A percentile compares a stretch with the other conserved stretches of the same genome.
Conservation (phyloP, 2,888 invertebrate species). For the Phalangium opilio region DNA sequence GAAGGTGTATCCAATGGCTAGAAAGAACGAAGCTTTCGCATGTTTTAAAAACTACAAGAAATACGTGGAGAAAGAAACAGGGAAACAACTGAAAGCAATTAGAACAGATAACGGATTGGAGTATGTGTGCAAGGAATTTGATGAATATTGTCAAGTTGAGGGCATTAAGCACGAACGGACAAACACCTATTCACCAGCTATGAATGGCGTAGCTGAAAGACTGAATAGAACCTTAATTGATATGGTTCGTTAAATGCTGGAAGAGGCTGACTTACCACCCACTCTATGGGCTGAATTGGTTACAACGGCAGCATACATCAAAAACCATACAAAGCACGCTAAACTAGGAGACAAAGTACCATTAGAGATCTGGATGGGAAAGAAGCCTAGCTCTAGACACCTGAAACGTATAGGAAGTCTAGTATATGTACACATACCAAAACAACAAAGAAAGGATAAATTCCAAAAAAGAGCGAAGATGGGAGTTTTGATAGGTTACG, state of each 20-base stretch:
- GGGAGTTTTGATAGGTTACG: too few species aligned
- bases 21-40: conserved; percentile 2
- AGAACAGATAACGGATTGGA: conserved; percentile 1
- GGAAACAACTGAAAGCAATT: not conserved
- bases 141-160: not conserved
- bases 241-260: not conserved
- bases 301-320: too few species aligned
- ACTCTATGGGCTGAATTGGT: too few species aligned
- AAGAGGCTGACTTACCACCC: not conserved
- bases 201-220: conserved; percentile 5
- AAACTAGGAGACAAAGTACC: not conserved
- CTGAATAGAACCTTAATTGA: not conserved
- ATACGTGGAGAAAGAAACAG: too few species aligned
- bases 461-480: too few species aligned
- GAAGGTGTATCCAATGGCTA: conserved; percentile 4
- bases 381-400: not conserved
- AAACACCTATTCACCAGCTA: conserved; percentile 1
- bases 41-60: too few species aligned
- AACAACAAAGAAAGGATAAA: too few species aligned
- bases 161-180: conserved; percentile 1
- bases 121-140: not conserved
- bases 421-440: too few species aligned
- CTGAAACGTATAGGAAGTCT: not conserved
- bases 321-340: not conserved
- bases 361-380: not conserved